phyloP scores from a whole-genome alignment of 37 sponge, comb jelly and placozoan genomes.

The Crambe crambe region DNA sequence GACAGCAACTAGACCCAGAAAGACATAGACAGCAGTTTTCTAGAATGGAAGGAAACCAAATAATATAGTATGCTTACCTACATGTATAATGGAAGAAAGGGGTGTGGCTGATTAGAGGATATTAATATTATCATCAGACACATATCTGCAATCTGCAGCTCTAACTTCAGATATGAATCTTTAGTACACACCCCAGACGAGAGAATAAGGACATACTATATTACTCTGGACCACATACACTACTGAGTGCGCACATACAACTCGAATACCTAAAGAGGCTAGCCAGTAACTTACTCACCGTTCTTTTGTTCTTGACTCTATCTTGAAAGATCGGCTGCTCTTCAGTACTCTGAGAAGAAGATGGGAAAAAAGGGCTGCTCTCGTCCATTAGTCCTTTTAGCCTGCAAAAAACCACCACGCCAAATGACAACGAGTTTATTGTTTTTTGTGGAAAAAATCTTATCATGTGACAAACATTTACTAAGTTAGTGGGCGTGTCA shows the following conservation, averaged over 20 bases:
- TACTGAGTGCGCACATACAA: no score
- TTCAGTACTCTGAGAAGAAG: not conserved
- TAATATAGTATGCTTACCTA: not conserved
- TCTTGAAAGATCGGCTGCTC: slow-evolving; percentile 18
- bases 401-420: not conserved
- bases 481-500: not conserved
- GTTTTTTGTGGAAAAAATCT: no score
- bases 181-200: no score
- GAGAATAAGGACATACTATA: no score
- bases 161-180: no score
- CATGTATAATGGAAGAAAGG: not conserved
- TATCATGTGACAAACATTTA: not conserved
- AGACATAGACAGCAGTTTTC: slow-evolving; percentile 1
- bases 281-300: no score
- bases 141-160: no score
- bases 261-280: no score
- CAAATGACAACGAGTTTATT: not conserved
- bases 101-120: no score
- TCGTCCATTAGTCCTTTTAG: not conserved
- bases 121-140: no score
- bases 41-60: slow-evolving; percentile 12
- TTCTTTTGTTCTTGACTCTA: not conserved
- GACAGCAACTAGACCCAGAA: slow-evolving; percentile 5
- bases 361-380: slow-evolving; percentile 14
- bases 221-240: no score